Percentiles rank a stretch among this genome's conserved stretches.
Conservation (phyloP, 2,797 vertebrate genomes). For the Brachyrhaphis roseni region DNA sequence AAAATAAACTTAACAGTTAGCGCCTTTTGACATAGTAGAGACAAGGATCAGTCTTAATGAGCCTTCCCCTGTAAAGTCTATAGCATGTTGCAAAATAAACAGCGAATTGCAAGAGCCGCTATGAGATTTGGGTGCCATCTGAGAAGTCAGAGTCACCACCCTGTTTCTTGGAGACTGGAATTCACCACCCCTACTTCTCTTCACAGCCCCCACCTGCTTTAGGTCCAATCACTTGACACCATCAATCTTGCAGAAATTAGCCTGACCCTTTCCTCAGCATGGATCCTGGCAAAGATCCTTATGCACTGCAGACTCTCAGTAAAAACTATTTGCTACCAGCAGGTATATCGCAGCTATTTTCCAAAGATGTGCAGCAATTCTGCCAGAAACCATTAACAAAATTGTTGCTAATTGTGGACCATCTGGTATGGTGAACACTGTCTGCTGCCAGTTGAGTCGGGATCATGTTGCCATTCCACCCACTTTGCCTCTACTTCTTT, state of each 20-base stretch:
- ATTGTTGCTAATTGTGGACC: slow-evolving; percentile 16
- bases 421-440: slow-evolving; percentile 16
- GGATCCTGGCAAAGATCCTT: slow-evolving; percentile 46
- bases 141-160: slow-evolving; percentile 53
- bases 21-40: slow-evolving; percentile 42
- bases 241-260: slow-evolving; percentile 69
- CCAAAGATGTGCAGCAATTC: slow-evolving; percentile 48
- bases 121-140: slow-evolving; percentile 75
- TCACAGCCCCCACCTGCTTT: slow-evolving; percentile 40
- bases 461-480: slow-evolving; percentile 63
- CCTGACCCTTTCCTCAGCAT: slow-evolving; percentile 44
- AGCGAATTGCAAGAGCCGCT: slow-evolving; percentile 61
- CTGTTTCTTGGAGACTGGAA: slow-evolving; percentile 56
- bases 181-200: slow-evolving; percentile 37
- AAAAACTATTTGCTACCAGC: slow-evolving; percentile 66
- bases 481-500: slow-evolving; percentile 58
- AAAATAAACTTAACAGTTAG: neutral
- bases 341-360: slow-evolving; percentile 59
- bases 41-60: slow-evolving; percentile 28
- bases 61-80: slow-evolving; percentile 47
- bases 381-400: slow-evolving; percentile 55
- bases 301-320: slow-evolving; percentile 38
- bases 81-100: slow-evolving; percentile 78
- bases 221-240: slow-evolving; percentile 73
- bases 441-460: slow-evolving; percentile 12